phyloP scores from a whole-genome alignment of 2,888 invertebrate species.

The Scaptomyza tumidula region DNA sequence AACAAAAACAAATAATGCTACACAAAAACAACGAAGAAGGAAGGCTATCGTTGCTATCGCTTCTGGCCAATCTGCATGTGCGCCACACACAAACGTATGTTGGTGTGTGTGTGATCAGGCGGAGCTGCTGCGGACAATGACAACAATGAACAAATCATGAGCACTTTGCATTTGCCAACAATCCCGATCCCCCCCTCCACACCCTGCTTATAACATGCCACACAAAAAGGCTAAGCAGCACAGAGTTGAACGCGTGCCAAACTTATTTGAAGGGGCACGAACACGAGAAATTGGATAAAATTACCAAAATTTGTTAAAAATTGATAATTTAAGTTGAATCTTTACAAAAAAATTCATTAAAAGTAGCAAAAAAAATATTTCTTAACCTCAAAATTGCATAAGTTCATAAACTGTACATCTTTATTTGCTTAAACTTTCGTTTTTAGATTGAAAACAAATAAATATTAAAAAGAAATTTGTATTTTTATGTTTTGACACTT shows the following conservation, averaged over 20 bases:
- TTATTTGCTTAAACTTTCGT: too few species aligned
- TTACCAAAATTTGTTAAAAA: too few species aligned
- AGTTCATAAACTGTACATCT: too few species aligned
- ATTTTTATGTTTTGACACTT: background rate
- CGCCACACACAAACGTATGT: constrained; percentile 24
- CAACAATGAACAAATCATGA: constrained; percentile 80
- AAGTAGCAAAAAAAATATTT: too few species aligned
- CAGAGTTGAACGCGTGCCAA: constrained; percentile 46
- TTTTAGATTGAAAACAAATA: too few species aligned
- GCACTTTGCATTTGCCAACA: constrained; percentile 66
- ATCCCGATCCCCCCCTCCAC: background rate
- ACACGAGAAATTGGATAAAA: constrained; percentile 6
- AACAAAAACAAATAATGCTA: constrained; percentile 23
- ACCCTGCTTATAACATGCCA: constrained; percentile 28
- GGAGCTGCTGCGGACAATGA: constrained; percentile 63
- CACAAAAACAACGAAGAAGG: constrained; percentile 51
- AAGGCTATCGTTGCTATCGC: constrained; percentile 81
- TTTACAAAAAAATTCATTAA: too few species aligned
- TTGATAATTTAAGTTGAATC: too few species aligned
- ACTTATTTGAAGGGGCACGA: constrained; percentile 10
- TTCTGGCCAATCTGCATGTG: constrained; percentile 78
- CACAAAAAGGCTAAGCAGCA: constrained; percentile 59
- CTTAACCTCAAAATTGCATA: too few species aligned
- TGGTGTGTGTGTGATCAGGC: constrained; percentile 47
- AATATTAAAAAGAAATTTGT: too few species aligned